phyloP scores from a whole-genome alignment of 2,888 invertebrate genomes.

The Thysanoteuthis rhombus region DNA sequence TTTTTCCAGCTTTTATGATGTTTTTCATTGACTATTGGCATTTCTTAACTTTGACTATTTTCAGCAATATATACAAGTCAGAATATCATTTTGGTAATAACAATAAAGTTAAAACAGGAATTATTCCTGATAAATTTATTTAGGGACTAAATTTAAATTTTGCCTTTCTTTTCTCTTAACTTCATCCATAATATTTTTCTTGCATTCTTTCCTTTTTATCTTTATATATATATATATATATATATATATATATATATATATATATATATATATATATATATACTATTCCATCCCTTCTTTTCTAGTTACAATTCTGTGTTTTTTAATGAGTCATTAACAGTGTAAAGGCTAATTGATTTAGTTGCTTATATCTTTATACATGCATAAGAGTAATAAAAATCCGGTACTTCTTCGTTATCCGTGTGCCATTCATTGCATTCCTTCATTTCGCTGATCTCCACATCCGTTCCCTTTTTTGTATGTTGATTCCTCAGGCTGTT shows the following conservation, averaged over 20 bases:
- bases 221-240: background rate
- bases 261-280: too few relatives aligned
- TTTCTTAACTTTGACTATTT: background rate
- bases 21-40: background rate
- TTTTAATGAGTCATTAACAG: background rate
- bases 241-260: too few relatives aligned
- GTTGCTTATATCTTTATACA: background rate
- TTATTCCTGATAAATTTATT: background rate
- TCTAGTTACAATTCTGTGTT: background rate
- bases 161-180: background rate
- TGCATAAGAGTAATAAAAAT: background rate
- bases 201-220: background rate
- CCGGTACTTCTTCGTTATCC: too few relatives aligned
- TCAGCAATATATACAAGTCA: background rate
- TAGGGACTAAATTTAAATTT: background rate
- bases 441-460: too few relatives aligned
- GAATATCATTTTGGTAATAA: background rate
- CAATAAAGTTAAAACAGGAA: background rate
- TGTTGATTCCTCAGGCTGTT: too few relatives aligned
- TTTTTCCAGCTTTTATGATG: background rate
- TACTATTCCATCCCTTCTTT: too few relatives aligned
- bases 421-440: too few relatives aligned
- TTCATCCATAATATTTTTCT: background rate
- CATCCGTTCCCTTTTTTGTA: too few relatives aligned
- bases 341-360: background rate